phyloP scores from a whole-genome alignment of 2,888 invertebrate species.

The Dynastes tityus region DNA sequence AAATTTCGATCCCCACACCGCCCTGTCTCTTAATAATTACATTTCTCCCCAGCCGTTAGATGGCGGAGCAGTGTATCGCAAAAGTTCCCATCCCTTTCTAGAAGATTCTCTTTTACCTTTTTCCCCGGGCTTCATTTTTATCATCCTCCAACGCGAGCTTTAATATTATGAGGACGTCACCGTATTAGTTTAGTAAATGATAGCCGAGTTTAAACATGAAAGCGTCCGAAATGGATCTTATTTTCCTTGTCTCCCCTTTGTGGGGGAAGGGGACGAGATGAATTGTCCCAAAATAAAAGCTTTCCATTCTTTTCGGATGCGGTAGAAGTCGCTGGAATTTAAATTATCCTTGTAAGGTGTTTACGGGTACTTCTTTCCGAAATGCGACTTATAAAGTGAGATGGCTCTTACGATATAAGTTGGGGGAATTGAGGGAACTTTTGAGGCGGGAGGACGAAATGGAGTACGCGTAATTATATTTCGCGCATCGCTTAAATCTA shows the following conservation, averaged over 20 bases:
- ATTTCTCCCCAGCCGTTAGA: not conserved
- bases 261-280: not conserved
- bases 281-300: not conserved
- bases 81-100: not conserved
- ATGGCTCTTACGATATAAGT: too few relatives aligned
- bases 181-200: constrained; percentile 15
- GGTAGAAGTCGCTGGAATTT: not conserved
- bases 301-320: not conserved
- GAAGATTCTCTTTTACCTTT: too few relatives aligned
- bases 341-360: not conserved
- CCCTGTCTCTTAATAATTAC: constrained; percentile 31
- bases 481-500: too few relatives aligned
- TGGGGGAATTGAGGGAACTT: too few relatives aligned
- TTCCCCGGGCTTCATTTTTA: too few relatives aligned
- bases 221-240: constrained; percentile 13
- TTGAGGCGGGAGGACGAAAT: too few relatives aligned
- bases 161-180: too few relatives aligned
- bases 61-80: not conserved
- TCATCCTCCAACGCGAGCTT: too few relatives aligned
- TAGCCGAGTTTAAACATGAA: constrained; percentile 21
- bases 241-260: not conserved
- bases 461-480: too few relatives aligned
- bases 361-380: too few relatives aligned
- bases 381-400: too few relatives aligned
- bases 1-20: not conserved